phyloP scores from a whole-genome alignment of 2,113 vertebrate species.

The Nesogale talazaci region DNA sequence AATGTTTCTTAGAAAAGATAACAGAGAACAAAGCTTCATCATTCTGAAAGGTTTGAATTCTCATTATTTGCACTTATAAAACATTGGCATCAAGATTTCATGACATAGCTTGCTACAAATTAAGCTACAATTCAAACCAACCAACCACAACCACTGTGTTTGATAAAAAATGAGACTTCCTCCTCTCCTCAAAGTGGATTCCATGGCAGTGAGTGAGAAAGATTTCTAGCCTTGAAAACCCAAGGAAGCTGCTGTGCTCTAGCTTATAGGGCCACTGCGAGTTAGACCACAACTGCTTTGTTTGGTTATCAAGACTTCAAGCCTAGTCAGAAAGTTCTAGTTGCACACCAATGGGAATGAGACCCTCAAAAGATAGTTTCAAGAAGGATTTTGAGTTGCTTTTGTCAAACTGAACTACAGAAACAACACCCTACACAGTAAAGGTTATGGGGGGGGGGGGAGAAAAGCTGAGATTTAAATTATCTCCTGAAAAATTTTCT shows the following conservation, averaged over 20 bases:
- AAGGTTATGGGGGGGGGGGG: background rate
- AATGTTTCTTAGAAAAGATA: conserved; percentile 68
- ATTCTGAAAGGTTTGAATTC: conserved; percentile 41
- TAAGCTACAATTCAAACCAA: too few relatives aligned
- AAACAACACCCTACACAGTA: background rate
- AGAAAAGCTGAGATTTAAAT: conserved; percentile 24
- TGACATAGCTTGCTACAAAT: too few relatives aligned
- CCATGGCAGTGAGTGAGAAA: too few relatives aligned
- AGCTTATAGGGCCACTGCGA: too few relatives aligned
- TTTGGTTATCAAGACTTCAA: background rate
- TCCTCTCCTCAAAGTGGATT: too few relatives aligned
- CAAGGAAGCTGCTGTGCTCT: too few relatives aligned
- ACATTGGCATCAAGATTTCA: background rate
- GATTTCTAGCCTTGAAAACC: too few relatives aligned
- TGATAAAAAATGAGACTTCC: too few relatives aligned
- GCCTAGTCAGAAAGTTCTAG: conserved; percentile 29
- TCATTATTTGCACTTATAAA: conserved; percentile 39
- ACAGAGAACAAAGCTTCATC: conserved; percentile 29
- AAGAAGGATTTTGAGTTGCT: background rate
- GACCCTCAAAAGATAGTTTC: background rate
- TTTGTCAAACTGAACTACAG: background rate
- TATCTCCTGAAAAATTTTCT: background rate
- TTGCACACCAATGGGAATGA: background rate
- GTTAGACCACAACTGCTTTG: too few relatives aligned
- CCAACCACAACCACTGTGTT: too few relatives aligned